Percentiles rank a stretch among this genome's conserved stretches.
These are phyloP conservation scores for Tethea ocularis DNA, from an alignment of 2,888 invertebrate species.

Conservation along the genomic window DNA sequence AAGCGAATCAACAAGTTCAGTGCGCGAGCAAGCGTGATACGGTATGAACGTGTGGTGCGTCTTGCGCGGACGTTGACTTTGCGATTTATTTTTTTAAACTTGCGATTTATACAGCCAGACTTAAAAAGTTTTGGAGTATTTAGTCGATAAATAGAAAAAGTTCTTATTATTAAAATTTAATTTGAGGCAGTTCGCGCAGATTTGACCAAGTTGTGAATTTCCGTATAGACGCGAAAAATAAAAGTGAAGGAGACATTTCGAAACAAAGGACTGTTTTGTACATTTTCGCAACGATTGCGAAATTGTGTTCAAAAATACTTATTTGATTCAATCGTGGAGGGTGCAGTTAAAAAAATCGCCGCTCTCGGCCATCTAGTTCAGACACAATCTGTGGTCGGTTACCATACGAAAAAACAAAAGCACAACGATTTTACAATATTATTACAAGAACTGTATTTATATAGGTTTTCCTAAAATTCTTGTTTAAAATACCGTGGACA, in stretches of 20 bases:
- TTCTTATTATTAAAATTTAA: constrained; percentile 67
- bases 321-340: constrained; percentile 65
- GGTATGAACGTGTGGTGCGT: constrained; percentile 84
- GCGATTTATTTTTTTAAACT: constrained; percentile 74
- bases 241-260: constrained; percentile 74
- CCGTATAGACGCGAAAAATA: constrained; percentile 81
- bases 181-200: constrained; percentile 77
- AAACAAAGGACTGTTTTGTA: constrained; percentile 84
- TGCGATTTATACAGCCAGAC: constrained; percentile 79
- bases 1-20: constrained; percentile 57
- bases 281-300: constrained; percentile 82
- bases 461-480: constrained; percentile 71
- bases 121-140: constrained; percentile 76
- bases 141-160: constrained; percentile 68
- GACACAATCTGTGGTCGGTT: constrained; percentile 78
- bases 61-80: constrained; percentile 83
- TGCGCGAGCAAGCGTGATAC: constrained; percentile 84
- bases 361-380: constrained; percentile 78
- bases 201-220: constrained; percentile 79
- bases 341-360: constrained; percentile 56
- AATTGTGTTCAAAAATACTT: constrained; percentile 81
- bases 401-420: constrained; percentile 77
- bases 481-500: constrained; percentile 66
- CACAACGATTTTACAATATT: constrained; percentile 63
- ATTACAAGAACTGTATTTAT: constrained; percentile 60